phyloP scores from a whole-genome alignment of 2,797 vertebrate genomes.

The Botia almorhae region DNA sequence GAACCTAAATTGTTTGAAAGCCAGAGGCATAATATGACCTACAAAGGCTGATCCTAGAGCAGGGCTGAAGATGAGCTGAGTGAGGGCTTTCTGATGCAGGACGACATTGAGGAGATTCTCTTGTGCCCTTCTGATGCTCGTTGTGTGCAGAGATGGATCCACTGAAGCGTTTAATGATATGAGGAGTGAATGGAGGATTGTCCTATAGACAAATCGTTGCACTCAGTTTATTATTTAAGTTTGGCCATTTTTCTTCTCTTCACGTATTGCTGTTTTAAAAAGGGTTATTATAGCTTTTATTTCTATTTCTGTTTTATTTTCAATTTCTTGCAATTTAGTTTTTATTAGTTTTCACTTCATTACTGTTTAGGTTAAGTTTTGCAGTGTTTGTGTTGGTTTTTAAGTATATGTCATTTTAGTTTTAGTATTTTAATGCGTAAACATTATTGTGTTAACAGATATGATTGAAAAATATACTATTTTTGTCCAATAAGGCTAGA shows the following conservation, averaged over 20 bases:
- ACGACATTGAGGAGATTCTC: conserved; percentile 15
- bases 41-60: conserved; percentile 26
- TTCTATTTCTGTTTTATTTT: background rate
- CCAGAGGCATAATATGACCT: conserved; percentile 24
- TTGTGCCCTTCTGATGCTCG: conserved; percentile 9
- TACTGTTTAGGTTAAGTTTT: too few relatives aligned
- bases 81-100: conserved; percentile 7
- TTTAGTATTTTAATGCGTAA: too few relatives aligned
- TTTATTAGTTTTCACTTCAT: background rate
- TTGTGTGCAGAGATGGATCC: background rate
- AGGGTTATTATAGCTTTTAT: background rate
- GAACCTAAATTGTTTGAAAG: conserved; percentile 49
- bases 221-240: background rate
- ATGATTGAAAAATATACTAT: too few relatives aligned
- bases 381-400: too few relatives aligned
- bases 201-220: background rate
- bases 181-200: background rate
- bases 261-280: background rate
- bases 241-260: background rate
- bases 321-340: background rate
- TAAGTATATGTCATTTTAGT: too few relatives aligned
- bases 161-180: background rate
- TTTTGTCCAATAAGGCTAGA: too few relatives aligned
- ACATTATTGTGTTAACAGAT: too few relatives aligned
- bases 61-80: conserved; percentile 34